phyloP scores from a whole-genome alignment of 2,113 vertebrate species.

The Patagioenas fasciata region DNA sequence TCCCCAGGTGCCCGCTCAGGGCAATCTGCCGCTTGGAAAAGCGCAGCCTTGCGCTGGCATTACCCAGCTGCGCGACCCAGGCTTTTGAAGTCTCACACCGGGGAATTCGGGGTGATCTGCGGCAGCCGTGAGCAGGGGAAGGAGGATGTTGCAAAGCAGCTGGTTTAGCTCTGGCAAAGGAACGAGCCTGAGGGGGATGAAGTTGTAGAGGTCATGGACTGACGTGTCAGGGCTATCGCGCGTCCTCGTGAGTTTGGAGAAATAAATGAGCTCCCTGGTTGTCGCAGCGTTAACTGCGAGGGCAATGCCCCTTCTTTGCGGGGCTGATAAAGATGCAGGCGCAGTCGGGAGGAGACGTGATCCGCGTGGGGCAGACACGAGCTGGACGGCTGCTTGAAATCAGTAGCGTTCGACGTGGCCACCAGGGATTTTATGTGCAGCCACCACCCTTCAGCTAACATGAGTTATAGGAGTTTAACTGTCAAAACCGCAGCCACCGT shows the following conservation, averaged over 20 bases:
- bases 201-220: slow-evolving; percentile 9
- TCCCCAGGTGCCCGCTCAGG: slow-evolving; percentile 40
- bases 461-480: not conserved
- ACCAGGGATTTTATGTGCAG: not conserved
- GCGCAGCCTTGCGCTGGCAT: not conserved
- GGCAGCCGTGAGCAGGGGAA: not conserved
- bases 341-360: not conserved
- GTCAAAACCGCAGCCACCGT: not conserved
- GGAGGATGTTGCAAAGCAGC: slow-evolving; percentile 26
- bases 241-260: not conserved
- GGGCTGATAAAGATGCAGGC: not conserved
- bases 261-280: not conserved
- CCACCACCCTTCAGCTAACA: not conserved
- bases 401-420: not conserved
- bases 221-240: not conserved
- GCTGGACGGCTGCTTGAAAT: not conserved
- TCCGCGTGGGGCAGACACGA: not conserved
- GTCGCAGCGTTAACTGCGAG: not conserved
- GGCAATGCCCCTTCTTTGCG: not conserved
- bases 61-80: not conserved
- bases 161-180: not conserved
- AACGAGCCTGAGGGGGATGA: slow-evolving; percentile 5
- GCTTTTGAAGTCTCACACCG: not conserved
- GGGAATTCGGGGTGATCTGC: not conserved
- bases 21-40: slow-evolving; percentile 10